Conservation (phyloP, 2,113 vertebrate species). For the Amblyopsis rosae region DNA sequence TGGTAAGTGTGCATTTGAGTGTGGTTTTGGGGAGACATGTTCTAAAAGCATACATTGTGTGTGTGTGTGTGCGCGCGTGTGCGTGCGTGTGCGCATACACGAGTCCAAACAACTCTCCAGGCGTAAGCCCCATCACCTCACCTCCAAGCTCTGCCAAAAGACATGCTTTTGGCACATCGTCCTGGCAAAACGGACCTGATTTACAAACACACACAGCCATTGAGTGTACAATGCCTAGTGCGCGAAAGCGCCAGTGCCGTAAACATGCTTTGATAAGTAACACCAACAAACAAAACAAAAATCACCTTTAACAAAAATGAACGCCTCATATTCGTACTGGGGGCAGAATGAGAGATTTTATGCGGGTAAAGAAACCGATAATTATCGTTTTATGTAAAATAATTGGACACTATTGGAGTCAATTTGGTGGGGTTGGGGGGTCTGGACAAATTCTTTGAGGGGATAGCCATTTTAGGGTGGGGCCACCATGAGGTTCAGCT, state of each 20-base stretch:
- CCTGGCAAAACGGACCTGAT: slow-evolving; percentile 39
- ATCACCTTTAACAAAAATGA: slow-evolving; percentile 6
- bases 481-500: slow-evolving; percentile 55
- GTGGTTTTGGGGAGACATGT: neutral
- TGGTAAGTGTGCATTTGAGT: slow-evolving; percentile 25
- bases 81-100: no score
- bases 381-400: neutral
- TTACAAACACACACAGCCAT: slow-evolving; percentile 9
- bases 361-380: slow-evolving; percentile 7
- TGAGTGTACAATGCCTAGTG: slow-evolving; percentile 25
- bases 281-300: no score
- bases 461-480: slow-evolving; percentile 66
- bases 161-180: slow-evolving; percentile 51
- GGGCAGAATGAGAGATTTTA: neutral
- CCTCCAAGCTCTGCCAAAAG: slow-evolving; percentile 51
- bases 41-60: neutral
- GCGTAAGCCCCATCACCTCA: no score
- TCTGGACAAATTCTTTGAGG: slow-evolving; percentile 63
- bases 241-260: neutral
- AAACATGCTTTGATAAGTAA: no score
- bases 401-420: slow-evolving; percentile 24
- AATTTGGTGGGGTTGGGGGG: slow-evolving; percentile 42
- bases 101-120: neutral
- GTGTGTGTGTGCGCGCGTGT: neutral
- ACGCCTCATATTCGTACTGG: slow-evolving; percentile 8